Evolutionary conservation across 2,797 vertebrate genomes (phyloP), one percentile per base, ranked within the genome.

Genomic region (Xenops minutus): DNA sequence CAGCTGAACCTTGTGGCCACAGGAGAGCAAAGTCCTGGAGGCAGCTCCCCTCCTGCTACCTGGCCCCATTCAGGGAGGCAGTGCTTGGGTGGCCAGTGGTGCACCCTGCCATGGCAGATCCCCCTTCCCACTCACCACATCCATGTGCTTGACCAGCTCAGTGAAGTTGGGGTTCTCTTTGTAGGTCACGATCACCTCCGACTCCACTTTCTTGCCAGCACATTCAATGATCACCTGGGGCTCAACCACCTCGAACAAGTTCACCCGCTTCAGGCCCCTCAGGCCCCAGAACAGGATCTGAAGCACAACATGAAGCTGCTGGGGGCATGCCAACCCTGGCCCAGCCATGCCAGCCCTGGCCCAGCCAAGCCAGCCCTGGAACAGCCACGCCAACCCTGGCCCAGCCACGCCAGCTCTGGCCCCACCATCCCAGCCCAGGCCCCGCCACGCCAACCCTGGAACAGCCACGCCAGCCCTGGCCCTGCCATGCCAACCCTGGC

Each of bases 201-300:
- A 99, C 93, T 99, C 99, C 92, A 99, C 98, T 61, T 98, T 98
- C 79, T 93, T 97, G 29, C 99, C 99, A 1, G 98, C 98, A 95
- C 99, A 99, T 97, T 99, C 99, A 69, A 99, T 98, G 86, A 97
- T 98, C 89, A 99, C 98, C 93, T 98, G 97, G 13, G 99, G 99
- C 37, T 98, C 98, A 79, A 99, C 98, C 88, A 99, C 99, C 95
- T 99, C 98, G 2, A 99, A 99, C 62, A 99, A 97, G 77, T 99
- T 98, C 92, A 99, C 98, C n/a, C 98, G 95, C 89, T 98, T 99
- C 81, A 99, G 98, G 86, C 98, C 98, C 54, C 99, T 97, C 54
- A 99, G 96, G 56, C 99, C 99, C 99, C 99, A 99, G 97, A 99
- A 99, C 79, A 99, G 97, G 90, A 99, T 98, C 99, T 99, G 94